Evolutionary conservation across 1,140 invertebrate genomes (phyloP).

Genomic region (Nasonia vitripennis): DNA sequence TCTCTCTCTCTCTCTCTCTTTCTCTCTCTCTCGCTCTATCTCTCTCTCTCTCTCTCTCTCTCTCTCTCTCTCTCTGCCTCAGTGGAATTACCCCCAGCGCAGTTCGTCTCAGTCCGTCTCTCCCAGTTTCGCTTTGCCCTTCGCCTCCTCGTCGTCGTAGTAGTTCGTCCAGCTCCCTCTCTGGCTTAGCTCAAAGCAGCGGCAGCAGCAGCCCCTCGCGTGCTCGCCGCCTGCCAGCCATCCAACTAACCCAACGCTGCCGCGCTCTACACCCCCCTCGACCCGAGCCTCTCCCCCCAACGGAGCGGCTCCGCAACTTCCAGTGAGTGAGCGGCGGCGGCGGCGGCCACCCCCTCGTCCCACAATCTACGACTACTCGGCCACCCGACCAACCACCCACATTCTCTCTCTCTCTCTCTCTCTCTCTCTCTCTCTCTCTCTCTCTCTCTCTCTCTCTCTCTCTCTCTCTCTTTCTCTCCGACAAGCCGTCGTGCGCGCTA

Average conservation of each 20-base stretch:
- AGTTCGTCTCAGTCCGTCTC: slow-evolving; percentile 53
- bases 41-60: slow-evolving; percentile 52
- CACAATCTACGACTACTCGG: slow-evolving; percentile 59
- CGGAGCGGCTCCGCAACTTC: not conserved
- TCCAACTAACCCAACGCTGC: slow-evolving; percentile 61
- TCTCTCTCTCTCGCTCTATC: slow-evolving; percentile 56
- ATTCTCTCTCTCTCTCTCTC: too few species aligned
- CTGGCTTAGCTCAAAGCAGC: slow-evolving; percentile 71
- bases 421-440: too few species aligned
- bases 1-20: slow-evolving; percentile 52
- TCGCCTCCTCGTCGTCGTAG: slow-evolving; percentile 54
- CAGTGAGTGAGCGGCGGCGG: not conserved
- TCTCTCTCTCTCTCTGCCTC: slow-evolving; percentile 55
- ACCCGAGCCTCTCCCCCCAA: slow-evolving; percentile 4
- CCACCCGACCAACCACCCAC: slow-evolving; percentile 37
- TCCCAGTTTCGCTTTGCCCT: slow-evolving; percentile 62
- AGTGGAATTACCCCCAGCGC: slow-evolving; percentile 53
- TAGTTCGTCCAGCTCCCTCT: slow-evolving; percentile 59
- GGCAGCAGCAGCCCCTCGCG: slow-evolving; percentile 68
- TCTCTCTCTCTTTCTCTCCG: too few species aligned
- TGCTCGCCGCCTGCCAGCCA: slow-evolving; percentile 66
- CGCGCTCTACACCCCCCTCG: slow-evolving; percentile 27
- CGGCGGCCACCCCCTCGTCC: not conserved
- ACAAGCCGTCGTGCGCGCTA: slow-evolving; percentile 46
- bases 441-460: too few species aligned